A percentile compares a stretch with the other conserved stretches of the same genome.
These are phyloP conservation scores for Leptinotarsa peninsularis DNA, from an alignment of 2,888 invertebrate species.

Conservation along the genomic window DNA sequence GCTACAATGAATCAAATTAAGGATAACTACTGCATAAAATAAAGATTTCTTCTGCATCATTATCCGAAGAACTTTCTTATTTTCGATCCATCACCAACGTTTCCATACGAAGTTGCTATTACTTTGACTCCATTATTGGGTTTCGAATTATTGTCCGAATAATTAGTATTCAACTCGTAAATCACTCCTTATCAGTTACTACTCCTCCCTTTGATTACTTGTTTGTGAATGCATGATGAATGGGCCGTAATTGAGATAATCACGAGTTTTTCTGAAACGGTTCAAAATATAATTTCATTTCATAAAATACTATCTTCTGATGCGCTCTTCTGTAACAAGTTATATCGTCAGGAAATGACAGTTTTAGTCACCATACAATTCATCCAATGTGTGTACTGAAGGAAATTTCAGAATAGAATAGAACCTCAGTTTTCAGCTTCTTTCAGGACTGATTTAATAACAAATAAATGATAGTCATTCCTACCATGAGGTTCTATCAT, in stretches of 20 bases:
- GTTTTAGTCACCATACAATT: too few species aligned
- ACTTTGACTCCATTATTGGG: constrained; percentile 36
- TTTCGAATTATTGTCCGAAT: constrained; percentile 3
- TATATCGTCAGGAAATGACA: too few species aligned
- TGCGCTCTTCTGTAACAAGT: too few species aligned
- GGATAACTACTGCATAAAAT: constrained; percentile 38
- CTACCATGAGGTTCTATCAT: too few species aligned
- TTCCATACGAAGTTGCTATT: constrained; percentile 38
- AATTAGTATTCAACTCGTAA: constrained; percentile 24
- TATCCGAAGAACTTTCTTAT: constrained; percentile 33
- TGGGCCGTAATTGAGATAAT: neutral
- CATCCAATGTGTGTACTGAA: too few species aligned
- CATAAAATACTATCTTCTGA: too few species aligned
- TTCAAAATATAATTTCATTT: neutral
- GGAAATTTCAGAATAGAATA: too few species aligned
- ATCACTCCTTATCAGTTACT: constrained; percentile 25
- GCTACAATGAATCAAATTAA: constrained; percentile 33
- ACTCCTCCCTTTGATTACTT: constrained; percentile 22
- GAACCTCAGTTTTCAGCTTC: too few species aligned
- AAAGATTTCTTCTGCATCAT: constrained; percentile 37
- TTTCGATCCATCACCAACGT: constrained; percentile 44
- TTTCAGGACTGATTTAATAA: too few species aligned
- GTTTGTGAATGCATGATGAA: neutral
- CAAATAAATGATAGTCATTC: too few species aligned
- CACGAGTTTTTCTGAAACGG: neutral